phyloP scores from a whole-genome alignment of 2,113 vertebrate species.

The Calidris pugnax region DNA sequence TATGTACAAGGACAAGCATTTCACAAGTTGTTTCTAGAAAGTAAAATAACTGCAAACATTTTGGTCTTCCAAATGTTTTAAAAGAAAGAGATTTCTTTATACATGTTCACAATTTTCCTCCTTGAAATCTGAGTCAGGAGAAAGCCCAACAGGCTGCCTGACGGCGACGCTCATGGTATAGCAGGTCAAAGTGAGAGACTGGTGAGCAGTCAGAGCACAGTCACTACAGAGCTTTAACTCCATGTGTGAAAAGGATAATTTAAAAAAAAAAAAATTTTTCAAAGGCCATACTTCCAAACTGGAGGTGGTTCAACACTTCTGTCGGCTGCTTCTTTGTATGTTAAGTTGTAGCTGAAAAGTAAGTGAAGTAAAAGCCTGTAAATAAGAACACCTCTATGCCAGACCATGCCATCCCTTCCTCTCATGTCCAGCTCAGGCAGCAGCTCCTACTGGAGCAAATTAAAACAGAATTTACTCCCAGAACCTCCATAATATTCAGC shows the following conservation, averaged over 20 bases:
- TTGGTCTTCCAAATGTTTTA: neutral
- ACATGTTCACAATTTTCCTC: neutral
- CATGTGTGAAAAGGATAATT: neutral
- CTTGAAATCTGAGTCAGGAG: neutral
- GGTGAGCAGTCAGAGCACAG: neutral
- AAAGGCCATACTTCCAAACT: neutral
- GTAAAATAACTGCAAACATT: neutral
- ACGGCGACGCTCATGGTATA: fast-evolving
- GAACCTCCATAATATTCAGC: neutral
- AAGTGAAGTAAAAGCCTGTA: neutral
- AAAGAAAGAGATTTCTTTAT: neutral
- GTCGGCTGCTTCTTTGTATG: neutral
- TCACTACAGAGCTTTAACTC: neutral
- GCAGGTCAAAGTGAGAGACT: neutral
- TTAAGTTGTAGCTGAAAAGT: neutral
- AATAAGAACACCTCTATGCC: neutral
- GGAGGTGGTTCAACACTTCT: neutral
- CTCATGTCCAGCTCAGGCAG: neutral
- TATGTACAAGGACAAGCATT: neutral
- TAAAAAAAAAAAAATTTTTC: too few species aligned
- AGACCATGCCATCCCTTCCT: neutral
- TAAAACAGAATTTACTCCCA: neutral
- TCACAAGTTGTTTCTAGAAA: neutral
- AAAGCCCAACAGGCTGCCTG: too few species aligned
- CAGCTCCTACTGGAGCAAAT: neutral